Conservation (phyloP, 2,797 vertebrate genomes). For the Notolabrus celidotus region DNA sequence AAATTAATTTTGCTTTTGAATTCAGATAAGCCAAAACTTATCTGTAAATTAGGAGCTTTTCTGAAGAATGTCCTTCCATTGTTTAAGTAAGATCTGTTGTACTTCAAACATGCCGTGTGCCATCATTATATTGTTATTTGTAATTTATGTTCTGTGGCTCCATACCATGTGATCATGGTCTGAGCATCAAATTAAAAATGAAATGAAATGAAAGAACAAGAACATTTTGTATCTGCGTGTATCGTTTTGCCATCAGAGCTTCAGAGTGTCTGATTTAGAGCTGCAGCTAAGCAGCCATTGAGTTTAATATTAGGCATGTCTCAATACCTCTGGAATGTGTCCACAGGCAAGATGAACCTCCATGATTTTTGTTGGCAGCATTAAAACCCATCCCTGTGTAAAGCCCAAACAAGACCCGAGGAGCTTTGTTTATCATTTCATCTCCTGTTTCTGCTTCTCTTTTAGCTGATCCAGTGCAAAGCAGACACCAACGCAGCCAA, state of each 20-base stretch:
- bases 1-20: no score
- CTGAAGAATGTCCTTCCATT: no score
- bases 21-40: no score
- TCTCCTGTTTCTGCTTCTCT: slow-evolving; percentile 52
- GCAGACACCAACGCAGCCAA: slow-evolving; percentile 96
- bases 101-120: no score
- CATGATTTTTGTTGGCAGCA: slow-evolving; percentile 33
- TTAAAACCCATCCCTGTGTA: slow-evolving; percentile 49
- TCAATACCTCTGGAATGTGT: slow-evolving; percentile 71
- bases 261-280: slow-evolving; percentile 51
- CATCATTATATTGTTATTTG: no score
- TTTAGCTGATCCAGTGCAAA: slow-evolving; percentile 96
- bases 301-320: slow-evolving; percentile 73
- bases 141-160: no score
- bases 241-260: slow-evolving; percentile 17
- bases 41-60: no score
- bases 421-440: slow-evolving; percentile 48
- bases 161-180: no score
- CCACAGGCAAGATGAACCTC: slow-evolving; percentile 36
- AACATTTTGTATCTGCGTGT: background rate
- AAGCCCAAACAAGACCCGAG: slow-evolving; percentile 65
- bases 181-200: no score
- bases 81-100: no score
- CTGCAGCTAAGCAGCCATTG: slow-evolving; percentile 44
- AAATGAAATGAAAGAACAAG: no score